Conservation (phyloP, 2,797 vertebrate genomes). For the Chaetophractus vellerosus region DNA sequence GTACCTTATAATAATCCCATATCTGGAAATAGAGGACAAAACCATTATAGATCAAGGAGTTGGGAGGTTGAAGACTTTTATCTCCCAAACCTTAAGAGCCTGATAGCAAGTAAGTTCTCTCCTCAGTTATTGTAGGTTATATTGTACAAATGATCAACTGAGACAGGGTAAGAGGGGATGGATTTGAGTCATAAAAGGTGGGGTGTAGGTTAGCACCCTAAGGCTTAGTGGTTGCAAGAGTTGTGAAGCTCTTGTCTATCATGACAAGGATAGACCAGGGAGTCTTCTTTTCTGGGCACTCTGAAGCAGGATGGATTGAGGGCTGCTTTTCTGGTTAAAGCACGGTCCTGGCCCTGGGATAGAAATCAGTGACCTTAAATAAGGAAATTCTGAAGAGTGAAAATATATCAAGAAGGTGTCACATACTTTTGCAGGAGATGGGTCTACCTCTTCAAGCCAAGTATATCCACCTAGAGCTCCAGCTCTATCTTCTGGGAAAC, state of each 20-base stretch:
- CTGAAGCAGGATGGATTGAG: neutral
- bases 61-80: neutral
- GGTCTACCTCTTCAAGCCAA: neutral
- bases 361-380: neutral
- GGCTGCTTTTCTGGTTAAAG: neutral
- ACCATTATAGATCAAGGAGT: slow-evolving; percentile 23
- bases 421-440: neutral
- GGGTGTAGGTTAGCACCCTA: neutral
- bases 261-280: neutral
- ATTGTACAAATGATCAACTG: neutral
- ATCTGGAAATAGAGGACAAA: slow-evolving; percentile 15
- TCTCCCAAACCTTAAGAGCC: neutral
- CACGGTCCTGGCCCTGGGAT: neutral
- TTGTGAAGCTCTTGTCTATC: neutral
- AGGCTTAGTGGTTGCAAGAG: neutral
- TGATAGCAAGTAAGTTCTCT: neutral
- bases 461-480: neutral
- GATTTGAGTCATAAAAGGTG: neutral
- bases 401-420: neutral
- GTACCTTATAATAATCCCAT: neutral
- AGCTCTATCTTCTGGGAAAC: neutral
- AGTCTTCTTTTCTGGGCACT: neutral
- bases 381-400: neutral
- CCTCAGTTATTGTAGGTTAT: neutral
- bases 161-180: neutral